Conservation (phyloP, 2,113 vertebrate species). For the Python bivittatus region DNA sequence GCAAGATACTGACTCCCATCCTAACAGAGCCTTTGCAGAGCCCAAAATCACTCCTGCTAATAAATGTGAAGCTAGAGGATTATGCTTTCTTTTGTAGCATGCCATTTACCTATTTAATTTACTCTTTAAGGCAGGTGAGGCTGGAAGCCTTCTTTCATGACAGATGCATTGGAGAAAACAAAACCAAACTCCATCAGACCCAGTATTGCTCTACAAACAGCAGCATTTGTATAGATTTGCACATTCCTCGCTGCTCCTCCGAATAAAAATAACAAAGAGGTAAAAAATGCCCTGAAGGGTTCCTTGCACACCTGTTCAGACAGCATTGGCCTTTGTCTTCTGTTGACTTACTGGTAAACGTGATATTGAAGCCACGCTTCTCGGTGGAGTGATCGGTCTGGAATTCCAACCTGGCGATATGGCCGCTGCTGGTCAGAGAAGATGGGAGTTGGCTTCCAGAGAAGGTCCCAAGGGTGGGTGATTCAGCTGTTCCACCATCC, state of each 20-base stretch:
- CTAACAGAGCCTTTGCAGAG: not conserved
- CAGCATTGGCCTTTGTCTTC: accelerated
- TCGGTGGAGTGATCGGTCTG: conserved; percentile 98
- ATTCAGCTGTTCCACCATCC: conserved; percentile 91
- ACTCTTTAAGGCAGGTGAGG: not conserved
- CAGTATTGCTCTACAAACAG: not conserved
- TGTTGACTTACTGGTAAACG: conserved; percentile 92
- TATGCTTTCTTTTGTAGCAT: not conserved
- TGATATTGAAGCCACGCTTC: conserved; percentile 97
- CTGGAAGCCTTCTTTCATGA: not conserved
- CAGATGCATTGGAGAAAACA: not conserved
- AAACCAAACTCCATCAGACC: not conserved
- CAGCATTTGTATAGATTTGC: not conserved
- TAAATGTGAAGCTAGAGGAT: not conserved
- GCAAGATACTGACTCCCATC: not conserved
- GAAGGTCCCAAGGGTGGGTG: conserved; percentile 93
- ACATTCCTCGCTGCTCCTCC: not conserved
- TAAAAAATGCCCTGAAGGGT: not conserved
- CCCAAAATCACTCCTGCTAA: not conserved
- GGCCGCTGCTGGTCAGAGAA: conserved; percentile 94
- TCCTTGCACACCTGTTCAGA: too few relatives aligned
- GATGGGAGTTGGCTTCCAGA: conserved; percentile 90
- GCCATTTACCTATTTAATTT: not conserved
- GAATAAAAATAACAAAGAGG: not conserved
- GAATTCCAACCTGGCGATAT: conserved; percentile 93